These are phyloP conservation scores for Odontothrips loti DNA, from an alignment of 2,888 invertebrate genomes.

Conservation along the genomic window DNA sequence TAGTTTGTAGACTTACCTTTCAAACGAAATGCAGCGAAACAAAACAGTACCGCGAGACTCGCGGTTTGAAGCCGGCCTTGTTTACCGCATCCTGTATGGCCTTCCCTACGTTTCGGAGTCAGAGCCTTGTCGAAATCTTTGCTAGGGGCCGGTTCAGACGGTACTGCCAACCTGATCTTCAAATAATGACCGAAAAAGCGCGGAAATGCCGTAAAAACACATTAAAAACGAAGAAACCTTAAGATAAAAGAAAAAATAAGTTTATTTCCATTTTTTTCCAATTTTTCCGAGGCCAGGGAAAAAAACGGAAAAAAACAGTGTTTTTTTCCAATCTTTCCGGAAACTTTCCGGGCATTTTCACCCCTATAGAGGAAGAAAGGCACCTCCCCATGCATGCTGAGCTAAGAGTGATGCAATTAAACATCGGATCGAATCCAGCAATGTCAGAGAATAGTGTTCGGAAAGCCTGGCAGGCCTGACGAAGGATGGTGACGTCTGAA, in stretches of 20 bases:
- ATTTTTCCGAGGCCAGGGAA: neutral
- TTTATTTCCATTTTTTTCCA: neutral
- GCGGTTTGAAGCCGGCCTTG: too few species aligned
- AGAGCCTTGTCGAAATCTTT: neutral
- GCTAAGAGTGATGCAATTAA: too few species aligned
- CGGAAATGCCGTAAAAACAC: neutral
- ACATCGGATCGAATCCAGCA: too few species aligned
- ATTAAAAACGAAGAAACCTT: neutral
- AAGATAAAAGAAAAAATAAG: neutral
- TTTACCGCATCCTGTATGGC: neutral
- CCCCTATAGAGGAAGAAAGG: too few species aligned
- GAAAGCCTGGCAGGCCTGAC: too few species aligned
- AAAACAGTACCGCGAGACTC: too few species aligned
- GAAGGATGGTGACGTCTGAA: too few species aligned
- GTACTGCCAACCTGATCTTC: neutral
- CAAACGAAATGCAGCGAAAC: too few species aligned
- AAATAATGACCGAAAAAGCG: neutral
- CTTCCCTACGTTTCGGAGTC: neutral
- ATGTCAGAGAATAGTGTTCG: too few species aligned
- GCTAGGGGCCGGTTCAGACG: neutral
- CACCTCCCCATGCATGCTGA: too few species aligned
- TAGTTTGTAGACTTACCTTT: too few species aligned
- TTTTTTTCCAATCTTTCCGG: conserved; percentile 14
- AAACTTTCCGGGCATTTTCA: conserved; percentile 18
- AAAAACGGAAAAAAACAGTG: neutral